Evolutionary conservation across 92 coral and sea anemone genomes (phyloP).

Genomic region (Epizoanthus stellaris): DNA sequence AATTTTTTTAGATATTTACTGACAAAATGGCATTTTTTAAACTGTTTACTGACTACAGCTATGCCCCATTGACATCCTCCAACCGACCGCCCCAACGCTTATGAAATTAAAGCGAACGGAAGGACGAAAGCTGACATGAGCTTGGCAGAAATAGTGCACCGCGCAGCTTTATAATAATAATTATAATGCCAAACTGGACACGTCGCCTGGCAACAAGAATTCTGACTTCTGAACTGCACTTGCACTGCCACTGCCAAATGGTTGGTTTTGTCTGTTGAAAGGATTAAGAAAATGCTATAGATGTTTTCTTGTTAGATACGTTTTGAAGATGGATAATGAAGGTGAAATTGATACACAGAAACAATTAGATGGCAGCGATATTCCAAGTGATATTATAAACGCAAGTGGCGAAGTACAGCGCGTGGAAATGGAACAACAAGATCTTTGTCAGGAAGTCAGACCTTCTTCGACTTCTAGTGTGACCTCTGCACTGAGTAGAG

Average conservation of each 20-base stretch:
- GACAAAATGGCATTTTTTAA: no score
- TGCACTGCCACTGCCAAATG: not conserved
- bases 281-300: not conserved
- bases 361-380: constrained; percentile 2
- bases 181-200: not conserved
- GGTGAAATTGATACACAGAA: not conserved
- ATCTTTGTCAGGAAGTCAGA: constrained; percentile 15
- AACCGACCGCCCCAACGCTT: no score
- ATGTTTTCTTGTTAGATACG: not conserved
- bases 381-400: not conserved
- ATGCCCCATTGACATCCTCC: no score
- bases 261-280: not conserved
- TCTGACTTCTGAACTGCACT: constrained; percentile 18
- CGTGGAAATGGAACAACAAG: constrained; percentile 24
- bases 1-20: no score
- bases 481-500: constrained; percentile 5
- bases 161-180: no score
- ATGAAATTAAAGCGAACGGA: no score
- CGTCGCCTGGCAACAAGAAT: constrained; percentile 43
- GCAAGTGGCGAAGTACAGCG: not conserved
- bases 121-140: no score
- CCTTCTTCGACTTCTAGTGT: constrained; percentile 12
- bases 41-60: no score
- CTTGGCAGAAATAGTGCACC: no score
- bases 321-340: constrained; percentile 4